Conservation (phyloP, 2,888 invertebrate genomes). For the Monochamus alternatus region DNA sequence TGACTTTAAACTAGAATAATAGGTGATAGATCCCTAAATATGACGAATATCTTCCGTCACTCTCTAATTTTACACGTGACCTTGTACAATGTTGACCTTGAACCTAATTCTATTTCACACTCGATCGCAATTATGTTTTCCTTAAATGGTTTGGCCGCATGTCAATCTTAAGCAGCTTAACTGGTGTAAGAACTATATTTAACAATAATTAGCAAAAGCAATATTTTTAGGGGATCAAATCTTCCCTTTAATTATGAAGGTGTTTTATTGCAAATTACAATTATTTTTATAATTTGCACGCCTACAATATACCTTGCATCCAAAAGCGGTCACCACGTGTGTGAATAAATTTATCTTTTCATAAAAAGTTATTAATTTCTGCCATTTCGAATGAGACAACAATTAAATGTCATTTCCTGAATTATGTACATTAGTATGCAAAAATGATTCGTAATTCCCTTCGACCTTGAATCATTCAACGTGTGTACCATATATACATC, state of each 20-base stretch:
- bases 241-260: background rate
- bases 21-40: background rate
- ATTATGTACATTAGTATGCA: no score
- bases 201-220: no score
- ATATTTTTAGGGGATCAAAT: no score
- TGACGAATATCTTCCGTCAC: background rate
- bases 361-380: no score
- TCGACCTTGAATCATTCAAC: no score
- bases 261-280: background rate
- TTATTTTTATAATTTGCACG: background rate
- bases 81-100: background rate
- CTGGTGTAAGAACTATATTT: background rate
- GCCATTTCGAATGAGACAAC: no score
- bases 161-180: background rate
- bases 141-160: background rate
- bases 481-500: no score
- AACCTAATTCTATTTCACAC: background rate
- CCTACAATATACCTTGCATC: background rate
- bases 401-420: no score
- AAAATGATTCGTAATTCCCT: no score
- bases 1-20: no score
- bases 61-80: slow-evolving; percentile 5
- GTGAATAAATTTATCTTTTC: no score
- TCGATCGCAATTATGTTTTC: background rate
- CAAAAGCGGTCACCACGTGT: no score